Base-by-base conservation (phyloP, 2,888 invertebrate genomes). In the Acleris sparsana region DNA sequence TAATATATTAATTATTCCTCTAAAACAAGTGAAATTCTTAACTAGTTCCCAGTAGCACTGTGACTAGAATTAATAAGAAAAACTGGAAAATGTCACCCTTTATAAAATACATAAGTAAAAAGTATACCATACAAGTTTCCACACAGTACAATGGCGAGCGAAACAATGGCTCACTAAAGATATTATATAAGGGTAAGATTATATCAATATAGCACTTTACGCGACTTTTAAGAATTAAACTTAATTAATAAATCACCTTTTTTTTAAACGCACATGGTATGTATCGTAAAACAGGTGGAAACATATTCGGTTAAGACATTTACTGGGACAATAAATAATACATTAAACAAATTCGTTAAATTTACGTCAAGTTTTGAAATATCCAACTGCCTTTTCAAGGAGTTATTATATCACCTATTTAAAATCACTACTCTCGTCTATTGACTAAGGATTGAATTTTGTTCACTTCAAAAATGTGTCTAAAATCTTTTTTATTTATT, bases 21-120 rank as follows among this genome's bases (percentile, higher is more conserved):
- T 68, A 64, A 62, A 52, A 56, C 46, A 61, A 58, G 22, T 25
- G 52, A 18, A 59, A 68, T 46, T 68, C 77, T 74, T 82, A 78
- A 84, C 85, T 86, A 88, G 86, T 84, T 86, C 76, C 80, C 84
- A 87, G 84, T 77, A 85, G 75, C 74, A 86, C 85, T 86, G 85
- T 90, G 90, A 90, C 90, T 91, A 91, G 89, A 86, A 46, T 43
- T 49, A 83, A 82, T 84, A 79, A 77, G 75, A 75, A 78, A 76
- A 72, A 75, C 71, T 65, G 72, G 72, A 72, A 74, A 73, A 74
- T 63, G 60, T 68, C 67, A 71, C 65, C 69, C 29, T 63, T 64
- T 68, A 70, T 58, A 65, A 71, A 69, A 74, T 72, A 71, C 68
- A 72, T 71, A 70, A 73, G 71, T 69, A 69, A 67, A 80, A 62